These are phyloP conservation scores for Linepithema humile DNA, from an alignment of 1,140 invertebrate genomes.

Conservation along the genomic window DNA sequence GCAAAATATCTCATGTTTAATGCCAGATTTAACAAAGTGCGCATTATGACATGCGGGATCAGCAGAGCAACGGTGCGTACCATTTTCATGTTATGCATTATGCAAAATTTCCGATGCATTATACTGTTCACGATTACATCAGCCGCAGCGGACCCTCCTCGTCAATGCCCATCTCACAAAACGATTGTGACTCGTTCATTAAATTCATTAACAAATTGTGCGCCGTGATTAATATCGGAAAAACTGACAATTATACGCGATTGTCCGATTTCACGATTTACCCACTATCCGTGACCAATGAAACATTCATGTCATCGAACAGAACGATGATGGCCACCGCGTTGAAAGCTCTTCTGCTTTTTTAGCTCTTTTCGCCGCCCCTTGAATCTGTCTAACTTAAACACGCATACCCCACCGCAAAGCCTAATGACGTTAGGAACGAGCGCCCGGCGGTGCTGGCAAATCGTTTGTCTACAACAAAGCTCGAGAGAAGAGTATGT, in stretches of 20 bases:
- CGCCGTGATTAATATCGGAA: conserved; percentile 33
- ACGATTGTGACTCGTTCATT: conserved; percentile 6
- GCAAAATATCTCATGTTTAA: conserved; percentile 39
- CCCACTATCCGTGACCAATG: not conserved
- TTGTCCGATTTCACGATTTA: conserved; percentile 10
- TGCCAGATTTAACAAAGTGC: conserved; percentile 41
- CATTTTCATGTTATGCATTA: conserved; percentile 54
- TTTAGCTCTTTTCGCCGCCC: not conserved
- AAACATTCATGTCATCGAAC: conserved; percentile 5
- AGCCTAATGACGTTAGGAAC: conserved; percentile 61
- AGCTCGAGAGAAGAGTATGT: conserved; percentile 33
- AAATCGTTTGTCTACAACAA: conserved; percentile 66
- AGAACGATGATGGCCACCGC: not conserved
- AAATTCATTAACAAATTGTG: conserved; percentile 45
- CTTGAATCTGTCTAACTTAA: conserved; percentile 6
- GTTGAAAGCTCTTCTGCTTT: not conserved
- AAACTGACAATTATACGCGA: conserved; percentile 27
- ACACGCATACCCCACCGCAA: not conserved
- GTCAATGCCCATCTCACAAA: not conserved
- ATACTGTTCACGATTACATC: conserved; percentile 31
- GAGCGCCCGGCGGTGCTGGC: conserved; percentile 4
- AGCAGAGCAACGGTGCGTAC: conserved; percentile 17
- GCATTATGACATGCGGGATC: conserved; percentile 31
- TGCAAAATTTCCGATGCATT: conserved; percentile 40
- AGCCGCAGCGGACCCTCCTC: not conserved